Conservation (phyloP, 2,797 vertebrate genomes). For the Brotogeris chrysoptera region DNA sequence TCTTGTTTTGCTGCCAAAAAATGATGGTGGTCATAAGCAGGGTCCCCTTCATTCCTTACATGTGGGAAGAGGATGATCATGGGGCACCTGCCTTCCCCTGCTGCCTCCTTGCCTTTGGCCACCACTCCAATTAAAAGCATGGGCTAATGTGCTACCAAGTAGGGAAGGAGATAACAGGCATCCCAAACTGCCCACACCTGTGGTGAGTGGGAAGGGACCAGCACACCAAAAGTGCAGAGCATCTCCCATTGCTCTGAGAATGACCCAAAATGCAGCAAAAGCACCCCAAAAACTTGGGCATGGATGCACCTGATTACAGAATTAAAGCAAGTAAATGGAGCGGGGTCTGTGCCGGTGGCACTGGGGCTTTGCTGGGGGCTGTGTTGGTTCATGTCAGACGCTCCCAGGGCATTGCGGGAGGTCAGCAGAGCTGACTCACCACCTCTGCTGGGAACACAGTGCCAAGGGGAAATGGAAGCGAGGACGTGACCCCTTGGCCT, state of each 20-base stretch:
- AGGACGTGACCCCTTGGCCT: fast-evolving
- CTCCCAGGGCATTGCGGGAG: background rate
- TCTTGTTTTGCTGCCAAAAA: background rate
- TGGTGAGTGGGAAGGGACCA: background rate
- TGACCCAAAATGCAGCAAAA: background rate
- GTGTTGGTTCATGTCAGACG: fast-evolving
- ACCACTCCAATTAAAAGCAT: background rate
- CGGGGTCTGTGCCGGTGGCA: fast-evolving
- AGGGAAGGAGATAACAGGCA: background rate
- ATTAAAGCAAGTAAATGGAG: background rate
- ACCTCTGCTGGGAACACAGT: fast-evolving
- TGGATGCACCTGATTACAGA: background rate
- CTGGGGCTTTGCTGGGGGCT: fast-evolving
- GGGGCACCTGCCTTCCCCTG: background rate
- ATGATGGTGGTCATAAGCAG: fast-evolving
- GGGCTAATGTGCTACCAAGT: background rate
- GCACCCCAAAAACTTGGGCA: background rate
- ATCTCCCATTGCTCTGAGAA: background rate
- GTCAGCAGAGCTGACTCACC: background rate
- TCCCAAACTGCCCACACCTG: background rate
- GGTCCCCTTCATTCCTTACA: background rate
- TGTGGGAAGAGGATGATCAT: background rate
- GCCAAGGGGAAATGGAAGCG: background rate
- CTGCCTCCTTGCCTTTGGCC: background rate
- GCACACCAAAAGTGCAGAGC: background rate